Evolutionary conservation across 1,140 invertebrate genomes (phyloP).

Genomic region (Triops cancriformis): DNA sequence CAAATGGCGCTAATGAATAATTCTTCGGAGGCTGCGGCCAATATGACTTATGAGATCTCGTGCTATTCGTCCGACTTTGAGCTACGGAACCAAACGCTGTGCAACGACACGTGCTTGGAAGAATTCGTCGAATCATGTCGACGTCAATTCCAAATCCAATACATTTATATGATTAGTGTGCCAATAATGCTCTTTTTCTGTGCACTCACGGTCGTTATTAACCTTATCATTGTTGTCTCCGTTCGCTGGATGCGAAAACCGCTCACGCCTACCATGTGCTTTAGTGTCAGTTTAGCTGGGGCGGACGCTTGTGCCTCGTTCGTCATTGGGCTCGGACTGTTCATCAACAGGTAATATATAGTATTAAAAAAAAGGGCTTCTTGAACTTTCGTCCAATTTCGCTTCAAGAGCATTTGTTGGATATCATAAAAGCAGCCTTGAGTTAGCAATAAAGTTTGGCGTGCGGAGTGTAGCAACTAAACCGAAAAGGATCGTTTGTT

Average conservation of each 20-base stretch:
- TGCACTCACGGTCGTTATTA: conserved; percentile 43
- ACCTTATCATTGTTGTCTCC: conserved; percentile 45
- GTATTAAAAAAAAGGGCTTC: not conserved
- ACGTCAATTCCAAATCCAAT: not conserved
- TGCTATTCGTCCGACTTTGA: not conserved
- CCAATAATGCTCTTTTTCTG: conserved; percentile 44
- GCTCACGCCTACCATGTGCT: conserved; percentile 49
- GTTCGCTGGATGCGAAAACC: conserved; percentile 47
- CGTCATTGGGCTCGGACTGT: conserved; percentile 43
- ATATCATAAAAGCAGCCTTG: too few relatives aligned
- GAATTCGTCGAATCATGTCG: not conserved
- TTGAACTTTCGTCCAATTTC: not conserved
- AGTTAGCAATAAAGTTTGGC: too few relatives aligned
- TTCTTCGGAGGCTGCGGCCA: not conserved
- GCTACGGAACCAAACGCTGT: not conserved
- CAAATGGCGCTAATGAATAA: conserved; percentile 9
- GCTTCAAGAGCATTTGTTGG: too few relatives aligned
- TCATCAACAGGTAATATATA: conserved; percentile 44
- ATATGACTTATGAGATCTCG: not conserved
- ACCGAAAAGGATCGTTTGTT: too few relatives aligned
- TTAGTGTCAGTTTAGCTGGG: conserved; percentile 50
- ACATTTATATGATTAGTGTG: conserved; percentile 34
- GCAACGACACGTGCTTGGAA: not conserved
- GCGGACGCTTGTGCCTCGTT: conserved; percentile 49
- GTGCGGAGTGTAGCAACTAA: too few relatives aligned